phyloP scores from a whole-genome alignment of 2,797 vertebrate species.

The Lithobates sylvaticus region DNA sequence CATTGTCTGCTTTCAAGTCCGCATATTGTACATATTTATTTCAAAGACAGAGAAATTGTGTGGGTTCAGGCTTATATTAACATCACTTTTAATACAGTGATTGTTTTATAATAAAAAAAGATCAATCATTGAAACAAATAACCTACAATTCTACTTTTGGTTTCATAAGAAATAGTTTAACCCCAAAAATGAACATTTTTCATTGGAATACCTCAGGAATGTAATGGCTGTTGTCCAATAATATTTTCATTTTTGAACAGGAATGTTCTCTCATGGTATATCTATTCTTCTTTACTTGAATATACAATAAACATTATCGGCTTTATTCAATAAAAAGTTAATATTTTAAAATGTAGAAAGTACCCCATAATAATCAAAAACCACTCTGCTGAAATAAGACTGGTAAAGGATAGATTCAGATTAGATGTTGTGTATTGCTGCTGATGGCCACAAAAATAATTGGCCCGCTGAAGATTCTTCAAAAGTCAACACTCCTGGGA shows the following conservation, averaged over 20 bases:
- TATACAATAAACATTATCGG: no score
- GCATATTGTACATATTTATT: slow-evolving; percentile 57
- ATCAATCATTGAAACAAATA: slow-evolving; percentile 57
- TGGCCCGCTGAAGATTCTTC: no score
- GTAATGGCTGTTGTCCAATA: slow-evolving; percentile 8
- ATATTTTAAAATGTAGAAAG: neutral
- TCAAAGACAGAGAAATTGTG: slow-evolving; percentile 48
- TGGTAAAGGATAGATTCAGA: no score
- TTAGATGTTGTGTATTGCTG: no score
- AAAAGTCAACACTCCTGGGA: no score
- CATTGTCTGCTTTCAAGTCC: slow-evolving; percentile 43
- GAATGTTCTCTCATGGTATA: neutral
- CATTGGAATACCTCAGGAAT: slow-evolving; percentile 44
- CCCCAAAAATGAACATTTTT: slow-evolving; percentile 42
- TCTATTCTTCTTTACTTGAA: no score
- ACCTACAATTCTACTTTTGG: slow-evolving; percentile 22
- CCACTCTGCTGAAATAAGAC: no score
- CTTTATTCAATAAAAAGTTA: no score
- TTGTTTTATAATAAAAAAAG: slow-evolving; percentile 55
- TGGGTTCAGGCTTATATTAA: slow-evolving; percentile 51
- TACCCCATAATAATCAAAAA: no score
- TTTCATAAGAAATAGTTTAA: slow-evolving; percentile 32
- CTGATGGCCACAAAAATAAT: no score
- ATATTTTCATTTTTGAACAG: slow-evolving; percentile 15
- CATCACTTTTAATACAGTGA: slow-evolving; percentile 48